Evolutionary conservation across 1,140 invertebrate genomes (phyloP).

Genomic region (Ylistrum balloti): DNA sequence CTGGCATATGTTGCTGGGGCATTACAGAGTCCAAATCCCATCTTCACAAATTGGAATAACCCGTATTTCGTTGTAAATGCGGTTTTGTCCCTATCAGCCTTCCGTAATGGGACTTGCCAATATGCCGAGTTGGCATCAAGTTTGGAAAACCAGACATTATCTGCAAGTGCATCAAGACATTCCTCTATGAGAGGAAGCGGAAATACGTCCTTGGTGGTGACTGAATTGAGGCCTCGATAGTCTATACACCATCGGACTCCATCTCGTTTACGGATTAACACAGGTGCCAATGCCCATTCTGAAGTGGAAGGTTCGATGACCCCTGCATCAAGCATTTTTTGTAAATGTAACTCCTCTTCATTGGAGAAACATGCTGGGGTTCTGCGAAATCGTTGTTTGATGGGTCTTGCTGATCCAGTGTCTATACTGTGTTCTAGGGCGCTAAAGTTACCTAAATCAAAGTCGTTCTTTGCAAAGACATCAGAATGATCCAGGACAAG

Average conservation of each 20-base stretch:
- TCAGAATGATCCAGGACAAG: slow-evolving; percentile 2
- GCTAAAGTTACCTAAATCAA: slow-evolving; percentile 47
- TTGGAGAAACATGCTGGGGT: slow-evolving; percentile 38
- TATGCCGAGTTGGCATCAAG: slow-evolving; percentile 51
- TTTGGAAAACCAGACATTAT: slow-evolving; percentile 53
- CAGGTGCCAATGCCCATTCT: slow-evolving; percentile 43
- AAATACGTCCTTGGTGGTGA: slow-evolving; percentile 52
- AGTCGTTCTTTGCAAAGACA: slow-evolving; percentile 49
- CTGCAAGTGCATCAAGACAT: slow-evolving; percentile 53
- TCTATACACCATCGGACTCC: slow-evolving; percentile 45
- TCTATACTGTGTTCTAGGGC: slow-evolving; percentile 42
- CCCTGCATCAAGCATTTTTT: slow-evolving; percentile 48
- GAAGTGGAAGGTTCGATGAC: neutral
- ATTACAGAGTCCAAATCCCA: neutral
- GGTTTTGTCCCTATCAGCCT: slow-evolving; percentile 49
- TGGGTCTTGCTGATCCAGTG: neutral
- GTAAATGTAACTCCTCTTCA: slow-evolving; percentile 43
- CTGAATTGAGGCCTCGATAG: slow-evolving; percentile 34
- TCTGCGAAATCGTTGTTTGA: slow-evolving; percentile 46
- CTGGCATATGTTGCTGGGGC: neutral
- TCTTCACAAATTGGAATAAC: slow-evolving; percentile 10
- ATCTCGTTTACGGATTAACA: slow-evolving; percentile 44
- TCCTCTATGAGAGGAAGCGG: too few relatives aligned
- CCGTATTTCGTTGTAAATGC: slow-evolving; percentile 57
- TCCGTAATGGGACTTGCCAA: slow-evolving; percentile 33